Percentiles rank a stretch among this genome's conserved stretches.
Conservation (phyloP, 2,113 vertebrate species). For the Percina caprodes region DNA sequence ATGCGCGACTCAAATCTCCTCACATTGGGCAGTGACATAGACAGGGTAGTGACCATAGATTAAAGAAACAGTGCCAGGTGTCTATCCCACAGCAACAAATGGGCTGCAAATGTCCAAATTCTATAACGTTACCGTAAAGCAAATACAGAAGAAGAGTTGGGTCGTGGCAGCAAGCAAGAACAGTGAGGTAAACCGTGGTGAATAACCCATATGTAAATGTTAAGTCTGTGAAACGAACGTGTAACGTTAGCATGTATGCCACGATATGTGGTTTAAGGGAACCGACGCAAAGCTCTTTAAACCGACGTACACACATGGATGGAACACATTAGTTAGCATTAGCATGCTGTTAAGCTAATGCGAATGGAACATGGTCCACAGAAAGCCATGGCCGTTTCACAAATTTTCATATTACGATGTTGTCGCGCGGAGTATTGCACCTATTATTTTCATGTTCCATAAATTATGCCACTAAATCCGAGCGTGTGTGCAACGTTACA, state of each 20-base stretch:
- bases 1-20: too few relatives aligned
- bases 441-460: background rate
- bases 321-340: conserved; percentile 19
- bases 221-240: background rate
- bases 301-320: too few relatives aligned
- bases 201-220: background rate
- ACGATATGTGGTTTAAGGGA: background rate
- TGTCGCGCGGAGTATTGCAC: background rate
- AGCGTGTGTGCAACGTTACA: background rate
- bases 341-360: conserved; percentile 14
- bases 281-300: background rate
- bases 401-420: background rate
- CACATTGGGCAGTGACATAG: too few relatives aligned
- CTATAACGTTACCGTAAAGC: too few relatives aligned
- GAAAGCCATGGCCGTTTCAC: too few relatives aligned
- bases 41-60: too few relatives aligned
- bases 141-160: background rate
- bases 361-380: background rate
- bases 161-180: conserved; percentile 17
- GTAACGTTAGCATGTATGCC: background rate
- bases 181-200: conserved; percentile 20
- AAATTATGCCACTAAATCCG: background rate
- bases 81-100: too few relatives aligned
- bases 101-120: too few relatives aligned
- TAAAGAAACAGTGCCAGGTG: too few relatives aligned